phyloP scores from a whole-genome alignment of 2,113 vertebrate genomes.

The Apodemus speciosus region DNA sequence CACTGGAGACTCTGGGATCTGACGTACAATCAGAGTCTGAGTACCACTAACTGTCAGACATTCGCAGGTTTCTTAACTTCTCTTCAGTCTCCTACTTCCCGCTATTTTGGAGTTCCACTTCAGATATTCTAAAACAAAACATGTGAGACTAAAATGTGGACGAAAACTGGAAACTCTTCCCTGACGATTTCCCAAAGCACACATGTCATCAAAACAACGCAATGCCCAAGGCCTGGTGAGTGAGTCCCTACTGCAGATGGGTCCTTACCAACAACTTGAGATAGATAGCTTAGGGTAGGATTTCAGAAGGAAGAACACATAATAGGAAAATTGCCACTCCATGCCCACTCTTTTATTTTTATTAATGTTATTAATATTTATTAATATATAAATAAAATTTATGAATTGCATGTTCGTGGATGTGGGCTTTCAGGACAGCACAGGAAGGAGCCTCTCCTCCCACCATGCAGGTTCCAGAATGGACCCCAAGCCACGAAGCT shows the following conservation, averaged over 20 bases:
- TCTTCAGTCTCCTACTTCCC: not conserved
- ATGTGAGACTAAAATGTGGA: not conserved
- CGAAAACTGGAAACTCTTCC: constrained; percentile 39
- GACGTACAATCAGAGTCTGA: not conserved
- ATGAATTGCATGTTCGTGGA: not conserved
- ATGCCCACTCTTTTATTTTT: not conserved
- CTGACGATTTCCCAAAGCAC: not conserved
- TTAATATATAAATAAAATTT: no score
- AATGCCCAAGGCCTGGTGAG: not conserved
- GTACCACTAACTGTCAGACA: not conserved
- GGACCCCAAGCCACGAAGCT: not conserved
- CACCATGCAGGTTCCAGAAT: not conserved
- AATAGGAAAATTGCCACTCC: not conserved
- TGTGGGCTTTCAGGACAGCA: not conserved
- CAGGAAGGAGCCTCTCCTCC: not conserved
- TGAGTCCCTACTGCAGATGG: constrained; percentile 37
- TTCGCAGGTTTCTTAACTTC: not conserved
- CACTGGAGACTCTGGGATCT: not conserved
- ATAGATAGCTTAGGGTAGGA: constrained; percentile 33
- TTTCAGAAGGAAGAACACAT: constrained; percentile 9
- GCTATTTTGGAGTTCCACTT: constrained; percentile 8
- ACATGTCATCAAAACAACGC: constrained; percentile 43
- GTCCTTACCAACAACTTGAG: constrained; percentile 44
- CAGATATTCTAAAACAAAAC: constrained; percentile 46
- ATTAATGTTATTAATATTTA: not conserved